A percentile compares a stretch with the other conserved stretches of the same genome.
Conservation (phyloP, 2,113 vertebrate genomes). For the Tretioscincus oriximinensis region DNA sequence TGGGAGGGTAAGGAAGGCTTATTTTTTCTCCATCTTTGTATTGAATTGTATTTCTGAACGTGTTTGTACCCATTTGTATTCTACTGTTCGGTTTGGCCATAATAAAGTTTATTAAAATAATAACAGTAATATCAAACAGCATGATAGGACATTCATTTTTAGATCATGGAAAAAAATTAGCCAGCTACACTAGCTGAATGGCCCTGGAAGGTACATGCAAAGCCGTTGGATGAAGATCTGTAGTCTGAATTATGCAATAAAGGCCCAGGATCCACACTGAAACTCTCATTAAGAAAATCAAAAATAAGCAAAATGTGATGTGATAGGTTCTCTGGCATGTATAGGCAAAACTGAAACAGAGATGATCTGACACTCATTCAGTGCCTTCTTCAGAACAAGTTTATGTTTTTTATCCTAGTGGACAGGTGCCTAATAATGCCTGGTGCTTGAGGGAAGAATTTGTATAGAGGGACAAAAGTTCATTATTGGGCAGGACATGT, state of each 20-base stretch:
- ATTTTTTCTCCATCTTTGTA: too few species aligned
- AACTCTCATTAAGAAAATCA: slow-evolving; percentile 4
- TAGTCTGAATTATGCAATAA: background rate
- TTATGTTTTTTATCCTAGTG: background rate
- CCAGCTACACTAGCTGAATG: slow-evolving; percentile 8
- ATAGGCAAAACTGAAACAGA: background rate
- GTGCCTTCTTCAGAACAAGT: background rate
- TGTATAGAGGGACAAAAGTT: too few species aligned
- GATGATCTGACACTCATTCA: background rate
- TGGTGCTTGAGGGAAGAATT: background rate
- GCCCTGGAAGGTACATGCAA: background rate
- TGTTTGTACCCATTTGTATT: too few species aligned
- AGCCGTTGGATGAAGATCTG: background rate
- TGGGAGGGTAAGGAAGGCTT: too few species aligned
- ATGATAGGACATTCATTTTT: background rate
- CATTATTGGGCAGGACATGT: too few species aligned
- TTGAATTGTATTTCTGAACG: too few species aligned
- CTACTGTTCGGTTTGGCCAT: too few species aligned
- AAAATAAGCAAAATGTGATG: slow-evolving; percentile 19
- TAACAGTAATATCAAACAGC: too few species aligned
- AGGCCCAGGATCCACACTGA: background rate
- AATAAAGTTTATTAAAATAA: too few species aligned
- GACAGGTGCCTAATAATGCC: background rate
- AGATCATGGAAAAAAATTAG: background rate
- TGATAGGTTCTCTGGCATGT: background rate